Percentiles rank a stretch among this genome's conserved stretches.
Evolutionary conservation across 2,113 vertebrate species (phyloP).

Genomic region (Sterrhoptilus dennistouni): DNA sequence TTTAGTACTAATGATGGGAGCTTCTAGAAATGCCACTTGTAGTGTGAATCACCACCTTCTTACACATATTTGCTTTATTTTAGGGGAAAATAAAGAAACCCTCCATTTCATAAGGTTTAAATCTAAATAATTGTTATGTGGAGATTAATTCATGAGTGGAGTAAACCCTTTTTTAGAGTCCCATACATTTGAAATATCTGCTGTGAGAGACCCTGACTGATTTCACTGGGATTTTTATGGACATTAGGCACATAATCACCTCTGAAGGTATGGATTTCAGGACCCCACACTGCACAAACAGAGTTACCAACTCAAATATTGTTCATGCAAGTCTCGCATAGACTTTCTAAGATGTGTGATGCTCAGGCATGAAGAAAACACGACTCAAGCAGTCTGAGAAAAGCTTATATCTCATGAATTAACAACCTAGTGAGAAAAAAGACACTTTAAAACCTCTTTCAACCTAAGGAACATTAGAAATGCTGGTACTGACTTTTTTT

Average conservation of each 20-base stretch:
- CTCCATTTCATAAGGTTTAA: neutral
- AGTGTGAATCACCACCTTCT: neutral
- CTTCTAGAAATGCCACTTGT: conserved; percentile 24
- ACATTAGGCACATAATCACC: neutral
- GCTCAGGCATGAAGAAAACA: neutral
- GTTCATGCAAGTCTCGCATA: neutral
- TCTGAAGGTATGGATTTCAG: neutral
- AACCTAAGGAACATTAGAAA: neutral
- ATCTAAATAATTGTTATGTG: neutral
- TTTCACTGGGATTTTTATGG: neutral
- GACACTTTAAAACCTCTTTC: neutral
- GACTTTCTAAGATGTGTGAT: neutral
- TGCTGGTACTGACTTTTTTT: neutral
- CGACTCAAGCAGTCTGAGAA: neutral
- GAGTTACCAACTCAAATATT: neutral
- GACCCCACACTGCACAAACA: neutral
- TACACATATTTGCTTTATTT: neutral
- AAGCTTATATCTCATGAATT: neutral
- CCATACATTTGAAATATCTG: neutral
- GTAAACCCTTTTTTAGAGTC: neutral
- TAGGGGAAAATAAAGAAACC: neutral
- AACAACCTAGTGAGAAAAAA: neutral
- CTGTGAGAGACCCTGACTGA: neutral
- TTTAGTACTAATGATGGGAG: neutral
- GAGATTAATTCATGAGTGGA: neutral